A percentile compares a stretch with the other conserved stretches of the same genome.
Evolutionary conservation across 1,140 invertebrate species (phyloP).

Genomic region (Parasteatoda tepidariorum): DNA sequence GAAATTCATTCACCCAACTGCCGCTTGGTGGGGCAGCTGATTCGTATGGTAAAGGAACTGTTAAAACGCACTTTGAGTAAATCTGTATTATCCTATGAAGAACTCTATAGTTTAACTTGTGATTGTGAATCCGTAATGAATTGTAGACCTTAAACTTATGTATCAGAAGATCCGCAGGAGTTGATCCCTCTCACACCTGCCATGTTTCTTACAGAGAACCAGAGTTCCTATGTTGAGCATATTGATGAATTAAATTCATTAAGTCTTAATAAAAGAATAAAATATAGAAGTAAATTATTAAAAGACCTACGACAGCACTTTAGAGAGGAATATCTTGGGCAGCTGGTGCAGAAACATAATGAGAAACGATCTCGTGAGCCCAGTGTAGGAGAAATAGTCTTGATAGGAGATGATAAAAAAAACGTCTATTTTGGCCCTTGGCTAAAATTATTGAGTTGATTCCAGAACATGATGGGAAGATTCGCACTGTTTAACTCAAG

Average conservation of each 20-base stretch:
- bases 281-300: not conserved
- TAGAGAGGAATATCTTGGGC: too few species aligned
- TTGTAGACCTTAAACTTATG: not conserved
- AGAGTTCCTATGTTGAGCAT: not conserved
- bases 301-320: not conserved
- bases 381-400: not conserved
- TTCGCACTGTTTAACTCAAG: not conserved
- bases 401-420: not conserved
- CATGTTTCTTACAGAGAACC: not conserved
- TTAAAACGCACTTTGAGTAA: not conserved
- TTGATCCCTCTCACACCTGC: not conserved
- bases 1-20: not conserved
- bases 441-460: not conserved
- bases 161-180: not conserved
- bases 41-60: not conserved
- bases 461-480: not conserved
- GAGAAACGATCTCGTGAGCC: not conserved
- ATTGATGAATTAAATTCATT: not conserved
- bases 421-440: not conserved
- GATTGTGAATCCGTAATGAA: too few species aligned
- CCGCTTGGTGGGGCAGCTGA: not conserved
- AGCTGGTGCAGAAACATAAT: not conserved
- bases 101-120: too few species aligned
- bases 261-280: not conserved
- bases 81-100: not conserved